Evolutionary conservation across 2,888 invertebrate genomes (phyloP).

Genomic region (Andrena hattorfiana): DNA sequence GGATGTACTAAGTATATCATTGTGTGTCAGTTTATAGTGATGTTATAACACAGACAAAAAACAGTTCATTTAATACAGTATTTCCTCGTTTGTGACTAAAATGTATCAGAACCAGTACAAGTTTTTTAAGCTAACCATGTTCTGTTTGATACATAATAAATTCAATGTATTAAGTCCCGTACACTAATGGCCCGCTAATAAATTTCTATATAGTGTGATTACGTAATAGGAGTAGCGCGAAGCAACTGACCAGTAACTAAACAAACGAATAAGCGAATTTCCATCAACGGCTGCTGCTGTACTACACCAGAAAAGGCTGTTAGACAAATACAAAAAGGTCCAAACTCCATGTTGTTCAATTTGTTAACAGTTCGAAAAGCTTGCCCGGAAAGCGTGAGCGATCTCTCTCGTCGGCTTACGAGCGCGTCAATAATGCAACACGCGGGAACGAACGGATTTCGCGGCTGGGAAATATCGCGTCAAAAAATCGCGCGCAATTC

Average conservation of each 20-base stretch:
- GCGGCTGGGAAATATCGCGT: conserved; percentile 11
- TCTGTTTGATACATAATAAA: no score
- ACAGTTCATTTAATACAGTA: no score
- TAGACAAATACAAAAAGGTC: background rate
- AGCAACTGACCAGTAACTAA: background rate
- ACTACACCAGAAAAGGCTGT: background rate
- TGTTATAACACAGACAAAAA: no score
- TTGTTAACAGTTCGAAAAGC: conserved; percentile 47
- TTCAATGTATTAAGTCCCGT: no score
- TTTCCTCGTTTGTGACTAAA: no score
- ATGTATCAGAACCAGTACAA: no score
- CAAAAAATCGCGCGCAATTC: conserved; percentile 25
- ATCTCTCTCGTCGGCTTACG: conserved; percentile 40
- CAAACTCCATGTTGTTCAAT: conserved; percentile 42
- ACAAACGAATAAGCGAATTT: conserved; percentile 6
- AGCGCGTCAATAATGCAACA: conserved; percentile 32
- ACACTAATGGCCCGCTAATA: background rate
- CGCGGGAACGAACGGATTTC: conserved; percentile 8
- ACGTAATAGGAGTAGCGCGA: background rate
- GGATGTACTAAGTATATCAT: background rate
- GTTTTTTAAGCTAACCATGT: no score
- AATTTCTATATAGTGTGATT: background rate
- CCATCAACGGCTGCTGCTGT: conserved; percentile 4
- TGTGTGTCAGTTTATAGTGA: background rate
- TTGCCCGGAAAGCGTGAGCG: conserved; percentile 16